Evolutionary conservation across 1,140 invertebrate genomes (phyloP), one percentile per base, ranked within the genome.

Genomic region (Orius laevigatus): DNA sequence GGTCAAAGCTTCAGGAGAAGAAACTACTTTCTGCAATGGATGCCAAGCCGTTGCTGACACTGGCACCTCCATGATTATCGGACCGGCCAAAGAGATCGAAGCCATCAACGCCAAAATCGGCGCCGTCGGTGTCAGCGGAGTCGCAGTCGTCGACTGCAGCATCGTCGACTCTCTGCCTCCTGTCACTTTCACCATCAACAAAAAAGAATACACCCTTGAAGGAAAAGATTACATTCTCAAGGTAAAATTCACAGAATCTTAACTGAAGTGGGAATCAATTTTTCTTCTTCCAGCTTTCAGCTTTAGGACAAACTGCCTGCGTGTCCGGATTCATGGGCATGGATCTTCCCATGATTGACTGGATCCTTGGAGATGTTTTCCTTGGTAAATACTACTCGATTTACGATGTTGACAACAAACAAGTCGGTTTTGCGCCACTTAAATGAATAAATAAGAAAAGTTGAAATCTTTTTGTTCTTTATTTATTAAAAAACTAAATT

Each of bases 311-410:
- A 60, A 82, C 82, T 2, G 74, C 93, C 42, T 98, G 94, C 59
- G 63, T 98, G 33, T 91, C 85, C 59, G 94, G 93, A 44, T 97
- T 98, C 64, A 88, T 94, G 76, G 91, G 91, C 34, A 77, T 98
- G 56, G 92, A 97, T 63, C 79, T 97, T 56, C 90, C 90, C 36
- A 76, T 84, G 58, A 88, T 89, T 48, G 79, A 25, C 41, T 43
- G 41, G 41, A 43, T 43, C 18, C 41, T 43, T 16, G 41, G 41
- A 16, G 41, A 43, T 15, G 41, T 43, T 43, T 43, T 43, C 41
- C 41, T 43, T 5, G 41, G 41, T 5, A 43, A 43, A 19, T 43
- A 3, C 41, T 43, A 43, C 18, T 16, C 41, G 3, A 43, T 43
- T n/a, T 45, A 31, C 18, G 15, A 45, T n/a, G 43, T 45, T 5